A percentile compares a stretch with the other conserved stretches of the same genome.
Evolutionary conservation across 2,113 vertebrate genomes (phyloP).

Genomic region (Ailuropoda melanoleuca): DNA sequence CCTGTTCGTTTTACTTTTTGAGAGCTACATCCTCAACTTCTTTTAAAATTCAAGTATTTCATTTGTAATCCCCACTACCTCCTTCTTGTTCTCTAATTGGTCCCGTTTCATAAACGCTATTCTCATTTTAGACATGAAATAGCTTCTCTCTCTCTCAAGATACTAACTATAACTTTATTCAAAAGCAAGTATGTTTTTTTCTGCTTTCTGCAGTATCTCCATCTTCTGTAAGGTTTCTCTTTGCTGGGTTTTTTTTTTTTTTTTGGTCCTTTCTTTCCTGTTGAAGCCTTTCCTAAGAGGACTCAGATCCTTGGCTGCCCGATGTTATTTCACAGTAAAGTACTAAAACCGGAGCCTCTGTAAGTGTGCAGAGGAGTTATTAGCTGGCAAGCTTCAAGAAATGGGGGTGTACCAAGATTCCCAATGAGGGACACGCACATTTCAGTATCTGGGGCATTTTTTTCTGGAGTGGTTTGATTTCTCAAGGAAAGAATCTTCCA

Average conservation of each 20-base stretch:
- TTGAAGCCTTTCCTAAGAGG: not conserved
- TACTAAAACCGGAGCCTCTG: not conserved
- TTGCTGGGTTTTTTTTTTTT: not conserved
- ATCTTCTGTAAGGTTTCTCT: not conserved
- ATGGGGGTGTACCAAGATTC: not conserved
- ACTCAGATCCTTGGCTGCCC: not conserved
- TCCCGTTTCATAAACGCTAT: not conserved
- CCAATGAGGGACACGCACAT: not conserved
- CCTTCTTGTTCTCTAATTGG: not conserved
- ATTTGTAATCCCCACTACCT: not conserved
- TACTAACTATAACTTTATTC: not conserved
- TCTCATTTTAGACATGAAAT: slow-evolving; percentile 2
- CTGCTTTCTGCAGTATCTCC: not conserved
- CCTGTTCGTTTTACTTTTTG: not conserved
- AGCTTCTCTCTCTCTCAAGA: not conserved
- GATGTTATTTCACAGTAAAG: not conserved
- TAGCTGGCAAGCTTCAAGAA: not conserved
- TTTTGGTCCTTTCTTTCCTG: not conserved
- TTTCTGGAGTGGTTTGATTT: not conserved
- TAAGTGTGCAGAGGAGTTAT: not conserved
- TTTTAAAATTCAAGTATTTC: not conserved
- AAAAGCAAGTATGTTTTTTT: not conserved
- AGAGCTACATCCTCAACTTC: not conserved
- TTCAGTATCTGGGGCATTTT: not conserved
- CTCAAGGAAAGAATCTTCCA: not conserved